Evolutionary conservation across 92 coral and sea anemone genomes (phyloP), one percentile per base, ranked within the genome.

Genomic region (Hydrozoanthus gracilis): DNA sequence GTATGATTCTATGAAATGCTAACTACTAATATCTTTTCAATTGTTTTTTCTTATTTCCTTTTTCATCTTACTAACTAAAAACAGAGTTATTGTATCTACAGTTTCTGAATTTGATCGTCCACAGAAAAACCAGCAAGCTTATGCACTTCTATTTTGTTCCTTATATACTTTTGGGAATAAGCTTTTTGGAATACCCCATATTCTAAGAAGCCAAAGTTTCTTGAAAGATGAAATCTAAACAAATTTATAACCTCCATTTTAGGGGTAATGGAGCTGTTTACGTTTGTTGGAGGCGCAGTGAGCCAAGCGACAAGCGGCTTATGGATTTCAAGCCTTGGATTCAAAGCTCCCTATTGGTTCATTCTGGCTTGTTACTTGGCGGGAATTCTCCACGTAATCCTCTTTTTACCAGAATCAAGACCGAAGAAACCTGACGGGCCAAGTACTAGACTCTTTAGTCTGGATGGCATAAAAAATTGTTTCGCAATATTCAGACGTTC

Each of bases 361-460:
- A 86, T 92, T 44, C 10, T 89, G 1, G 89, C 86, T 0, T 90
- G 92, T 44, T 82, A 87, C 77, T 4, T 88, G 69, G 85, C 87
- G n/a, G 88, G 85, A 7, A 60, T 92, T 47, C 44, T 87, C 12
- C 91, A 94, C 52, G 82, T 86, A 18, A n/a, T 90, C 46, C 79
- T 88, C 79, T 50, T 88, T 49, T 93, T 94, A n/a, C 98, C 98
- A n/a, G 98, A 94, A 67, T 92, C 98, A 10, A 75, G 91, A 44
- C 88, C 71, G 17, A 52, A 74, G 16, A 44, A 77, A 45, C 61
- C 71, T 16, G 77, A 86, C 66, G 77, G 75, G 17, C 13, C 56
- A 17, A 83, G 51, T 39, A 67, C 87, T 58, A 86, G 90, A 58
- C 79, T 94, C 45, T 92, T 94, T 68, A 92, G 94, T 67, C 69